These are phyloP conservation scores for Mesocentrotus franciscanus DNA, from an alignment of 53 echinoderm and acorn worm genomes.

Conservation along the genomic window DNA sequence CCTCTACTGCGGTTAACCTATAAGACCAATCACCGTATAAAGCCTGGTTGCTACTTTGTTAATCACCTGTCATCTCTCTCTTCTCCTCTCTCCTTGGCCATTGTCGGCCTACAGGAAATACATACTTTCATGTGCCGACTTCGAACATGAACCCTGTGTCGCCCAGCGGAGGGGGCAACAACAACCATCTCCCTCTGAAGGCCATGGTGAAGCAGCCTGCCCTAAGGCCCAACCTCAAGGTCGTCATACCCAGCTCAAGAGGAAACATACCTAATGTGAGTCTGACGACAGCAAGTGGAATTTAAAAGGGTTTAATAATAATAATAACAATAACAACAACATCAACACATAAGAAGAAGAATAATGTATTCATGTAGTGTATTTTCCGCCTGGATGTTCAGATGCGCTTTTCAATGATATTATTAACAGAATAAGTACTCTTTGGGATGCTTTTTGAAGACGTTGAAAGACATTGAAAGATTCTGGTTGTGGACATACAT, in stretches of 20 bases:
- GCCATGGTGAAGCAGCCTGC: slow-evolving; percentile 76
- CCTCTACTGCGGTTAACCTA: slow-evolving; percentile 52
- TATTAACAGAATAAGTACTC: too few relatives aligned
- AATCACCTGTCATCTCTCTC: slow-evolving; percentile 43
- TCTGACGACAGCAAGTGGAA: neutral
- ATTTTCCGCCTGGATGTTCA: too few relatives aligned
- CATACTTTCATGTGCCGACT: slow-evolving; percentile 78
- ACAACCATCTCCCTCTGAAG: slow-evolving; percentile 90
- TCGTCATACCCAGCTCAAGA: slow-evolving; percentile 87
- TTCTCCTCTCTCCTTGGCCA: slow-evolving; percentile 50
- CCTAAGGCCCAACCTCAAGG: slow-evolving; percentile 88
- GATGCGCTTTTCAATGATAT: too few relatives aligned
- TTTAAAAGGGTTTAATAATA: too few relatives aligned
- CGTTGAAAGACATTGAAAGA: too few relatives aligned
- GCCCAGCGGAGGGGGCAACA: slow-evolving; percentile 78
- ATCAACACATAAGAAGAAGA: too few relatives aligned
- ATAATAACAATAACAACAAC: too few relatives aligned
- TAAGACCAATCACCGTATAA: neutral
- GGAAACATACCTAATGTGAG: slow-evolving; percentile 76
- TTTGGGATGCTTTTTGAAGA: too few relatives aligned
- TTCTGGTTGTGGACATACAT: too few relatives aligned
- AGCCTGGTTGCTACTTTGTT: slow-evolving; percentile 4
- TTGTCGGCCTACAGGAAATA: slow-evolving; percentile 79
- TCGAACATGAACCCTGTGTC: slow-evolving; percentile 78
- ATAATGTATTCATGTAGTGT: too few relatives aligned